Evolutionary conservation across 1,140 invertebrate genomes (phyloP), one percentile per base, ranked within the genome.

Genomic region (Hylaeus volcanicus): DNA sequence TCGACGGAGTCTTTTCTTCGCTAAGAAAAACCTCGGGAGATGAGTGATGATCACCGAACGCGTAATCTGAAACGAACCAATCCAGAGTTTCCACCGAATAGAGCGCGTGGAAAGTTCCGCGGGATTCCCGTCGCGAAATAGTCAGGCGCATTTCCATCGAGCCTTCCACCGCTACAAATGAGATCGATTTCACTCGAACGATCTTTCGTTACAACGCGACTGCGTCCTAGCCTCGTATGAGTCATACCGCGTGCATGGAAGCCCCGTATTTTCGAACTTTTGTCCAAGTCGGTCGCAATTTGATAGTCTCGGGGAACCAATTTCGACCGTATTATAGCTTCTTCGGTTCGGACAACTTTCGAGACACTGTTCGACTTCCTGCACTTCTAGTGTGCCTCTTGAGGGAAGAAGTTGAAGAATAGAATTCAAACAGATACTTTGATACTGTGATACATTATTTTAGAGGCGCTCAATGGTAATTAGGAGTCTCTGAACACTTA

Each of bases 151-250:
- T 79, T 79, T 56, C 14, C 76, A 64, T 73, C 69, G 76, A 48
- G 48, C 41, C 37, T 45, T 26, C 51, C 69, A 51, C 39, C n/a
- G 68, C 56, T 72, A 73, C 76, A 79, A 79, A 79, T 73, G 69
- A 79, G 69, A 79, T 79, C 76, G 76, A 64, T 79, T 79, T 56
- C 69, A 51, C 69, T 55, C 69, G 70, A 72, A 72, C 60, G 68
- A 79, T 79, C 60, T 72, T 79, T 64, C 76, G 76, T 72, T 79
- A 53, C 58, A 72, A 79, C 41, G 58, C 68, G 76, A 72, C 72
- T 72, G 45, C 68, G 58, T 71, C n/a, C 15, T 45, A 37, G 43
- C 41, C 6, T 8, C 26, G 39, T 53, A 69, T n/a, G 65, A 68
- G 74, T 64, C 55, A 51, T 53, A 71, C 37, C 68, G 51, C 12